Base-by-base conservation (phyloP, 2,888 invertebrate genomes). In the Clunio marinus region DNA sequence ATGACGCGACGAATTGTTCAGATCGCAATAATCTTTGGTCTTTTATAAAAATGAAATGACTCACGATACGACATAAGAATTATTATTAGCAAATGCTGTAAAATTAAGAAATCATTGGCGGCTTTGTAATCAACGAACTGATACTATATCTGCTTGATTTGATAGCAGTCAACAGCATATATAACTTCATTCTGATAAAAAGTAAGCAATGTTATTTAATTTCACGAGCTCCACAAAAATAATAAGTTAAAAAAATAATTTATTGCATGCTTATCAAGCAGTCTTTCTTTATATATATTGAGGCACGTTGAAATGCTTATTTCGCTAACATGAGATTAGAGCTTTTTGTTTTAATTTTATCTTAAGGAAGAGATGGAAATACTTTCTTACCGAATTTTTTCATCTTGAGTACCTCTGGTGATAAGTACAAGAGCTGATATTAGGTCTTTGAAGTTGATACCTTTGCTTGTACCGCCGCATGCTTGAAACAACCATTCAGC, bases 371-470 rank as follows among this genome's bases (percentile, higher is more conserved):
- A n/a, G n/a, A n/a, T n/a, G n/a, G n/a, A n/a, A n/a, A n/a, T n/a
- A n/a, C n/a, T n/a, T n/a, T n/a, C 78, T 81, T 77, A 85, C 88
- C 86, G 86, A 71, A 91, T 87, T 83, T 90, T 93, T 77, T 95
- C 93, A 72, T 93, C 92, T 71, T 86, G 83, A 62, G 85, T 87
- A 68, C 94, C 94, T 74, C 89, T 87, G 3, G 93, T 93, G 69
- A 95, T 83, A 5, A 94, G 83, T 37, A 94, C 93, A 70, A 95
- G 81, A 1, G 93, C 93, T 77, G 92, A 91, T 28, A 94, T 81
- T 25, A 94, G 81, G 74, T 94, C 93, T 75, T 88, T 88, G 74
- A 92, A 88, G 58, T 85, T 83, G 71, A 95, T 88, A 35, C 94
- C 94, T 74, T 90, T 86, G 69, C 84, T 81, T 68, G 88, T 88